Evolutionary conservation across 2,113 vertebrate species (phyloP).

Genomic region (Eurystomus gularis): DNA sequence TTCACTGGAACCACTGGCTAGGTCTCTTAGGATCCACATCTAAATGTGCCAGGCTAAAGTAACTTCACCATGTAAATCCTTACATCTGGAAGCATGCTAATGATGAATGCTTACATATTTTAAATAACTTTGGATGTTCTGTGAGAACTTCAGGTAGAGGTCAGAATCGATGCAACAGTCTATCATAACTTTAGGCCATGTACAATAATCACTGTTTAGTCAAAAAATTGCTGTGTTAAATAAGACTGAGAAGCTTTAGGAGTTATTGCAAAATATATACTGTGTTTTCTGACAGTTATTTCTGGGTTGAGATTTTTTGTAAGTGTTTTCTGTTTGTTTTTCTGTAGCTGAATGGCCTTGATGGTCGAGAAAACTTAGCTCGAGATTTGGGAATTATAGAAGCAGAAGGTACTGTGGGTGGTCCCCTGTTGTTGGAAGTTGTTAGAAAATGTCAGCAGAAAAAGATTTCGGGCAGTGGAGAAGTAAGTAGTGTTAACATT

Average conservation of each 20-base stretch:
- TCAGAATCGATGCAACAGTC: not conserved
- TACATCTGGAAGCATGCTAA: not conserved
- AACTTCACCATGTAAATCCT: not conserved
- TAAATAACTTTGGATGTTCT: not conserved
- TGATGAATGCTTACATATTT: not conserved
- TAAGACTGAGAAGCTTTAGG: not conserved
- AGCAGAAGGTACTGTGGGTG: slow-evolving; percentile 75
- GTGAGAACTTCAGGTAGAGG: not conserved
- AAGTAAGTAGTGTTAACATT: slow-evolving; percentile 71
- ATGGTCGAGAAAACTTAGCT: slow-evolving; percentile 83
- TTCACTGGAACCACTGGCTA: too few relatives aligned
- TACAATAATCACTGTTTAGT: not conserved
- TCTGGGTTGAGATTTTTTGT: not conserved
- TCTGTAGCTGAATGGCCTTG: slow-evolving; percentile 80
- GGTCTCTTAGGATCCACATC: not conserved
- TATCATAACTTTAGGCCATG: not conserved
- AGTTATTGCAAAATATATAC: not conserved
- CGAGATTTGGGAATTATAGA: slow-evolving; percentile 84
- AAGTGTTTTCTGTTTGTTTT: not conserved
- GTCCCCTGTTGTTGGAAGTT: slow-evolving; percentile 86
- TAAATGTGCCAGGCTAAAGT: not conserved
- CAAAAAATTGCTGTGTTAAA: not conserved
- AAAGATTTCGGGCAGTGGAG: slow-evolving; percentile 23
- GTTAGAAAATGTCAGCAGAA: slow-evolving; percentile 79
- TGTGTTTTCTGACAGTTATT: not conserved